Percentiles rank a stretch among this genome's conserved stretches.
Conservation (phyloP, 2,888 invertebrate species). For the Caenorhabditis sp. region DNA sequence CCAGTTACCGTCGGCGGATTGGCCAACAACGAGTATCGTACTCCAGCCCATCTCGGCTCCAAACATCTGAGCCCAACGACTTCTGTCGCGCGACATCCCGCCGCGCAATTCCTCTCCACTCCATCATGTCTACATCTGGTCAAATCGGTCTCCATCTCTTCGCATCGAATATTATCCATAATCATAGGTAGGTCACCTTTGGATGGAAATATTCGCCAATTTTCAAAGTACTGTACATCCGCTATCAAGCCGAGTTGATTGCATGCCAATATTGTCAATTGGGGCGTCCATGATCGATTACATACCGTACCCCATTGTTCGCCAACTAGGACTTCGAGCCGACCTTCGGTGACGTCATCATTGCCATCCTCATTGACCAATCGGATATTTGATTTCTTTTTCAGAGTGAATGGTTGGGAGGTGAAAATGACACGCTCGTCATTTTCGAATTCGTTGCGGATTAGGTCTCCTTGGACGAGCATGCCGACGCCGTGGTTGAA, state of each 20-base stretch:
- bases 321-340: slow-evolving; percentile 81
- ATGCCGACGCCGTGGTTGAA: slow-evolving; percentile 93
- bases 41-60: slow-evolving; percentile 91
- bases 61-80: slow-evolving; percentile 75
- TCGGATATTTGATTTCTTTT: slow-evolving; percentile 55
- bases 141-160: slow-evolving; percentile 80
- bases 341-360: slow-evolving; percentile 78
- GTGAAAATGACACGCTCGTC: slow-evolving; percentile 64
- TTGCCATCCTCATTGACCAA: slow-evolving; percentile 68
- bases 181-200: slow-evolving; percentile 70
- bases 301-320: slow-evolving; percentile 97
- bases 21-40: slow-evolving; percentile 87
- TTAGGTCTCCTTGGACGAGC: slow-evolving; percentile 78
- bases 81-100: slow-evolving; percentile 72
- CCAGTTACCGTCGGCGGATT: slow-evolving; percentile 74
- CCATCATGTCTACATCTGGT: slow-evolving; percentile 81
- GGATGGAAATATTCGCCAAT: slow-evolving; percentile 68
- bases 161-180: slow-evolving; percentile 85
- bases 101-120: slow-evolving; percentile 77
- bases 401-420: slow-evolving; percentile 51
- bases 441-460: slow-evolving; percentile 58
- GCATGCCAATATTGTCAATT: slow-evolving; percentile 90
- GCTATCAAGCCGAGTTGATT: slow-evolving; percentile 90
- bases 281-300: slow-evolving; percentile 91
- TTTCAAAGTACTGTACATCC: slow-evolving; percentile 84